Conservation (phyloP, 2,888 invertebrate genomes). For the Drosophila anomalata region DNA sequence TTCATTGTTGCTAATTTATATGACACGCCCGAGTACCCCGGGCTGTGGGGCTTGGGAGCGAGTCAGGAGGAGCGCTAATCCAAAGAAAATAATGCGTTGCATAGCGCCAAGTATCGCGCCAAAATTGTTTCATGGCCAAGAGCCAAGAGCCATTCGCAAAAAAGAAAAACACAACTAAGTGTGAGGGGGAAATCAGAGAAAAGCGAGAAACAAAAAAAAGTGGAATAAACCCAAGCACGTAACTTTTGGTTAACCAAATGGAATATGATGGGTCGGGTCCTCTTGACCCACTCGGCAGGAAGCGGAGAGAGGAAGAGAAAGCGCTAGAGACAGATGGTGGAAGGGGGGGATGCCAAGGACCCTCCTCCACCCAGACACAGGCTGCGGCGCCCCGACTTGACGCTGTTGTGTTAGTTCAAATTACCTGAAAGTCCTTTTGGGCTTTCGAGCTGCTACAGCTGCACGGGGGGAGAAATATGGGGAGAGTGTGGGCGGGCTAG, state of each 20-base stretch:
- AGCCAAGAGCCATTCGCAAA: conserved; percentile 41
- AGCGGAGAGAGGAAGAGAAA: neutral
- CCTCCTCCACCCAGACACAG: conserved; percentile 37
- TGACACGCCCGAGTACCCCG: conserved; percentile 48
- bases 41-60: neutral
- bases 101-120: conserved; percentile 48
- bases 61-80: conserved; percentile 60
- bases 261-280: conserved; percentile 48
- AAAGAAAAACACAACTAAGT: conserved; percentile 1
- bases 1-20: conserved; percentile 78
- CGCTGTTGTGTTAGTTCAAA: conserved; percentile 62
- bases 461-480: conserved; percentile 7
- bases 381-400: neutral
- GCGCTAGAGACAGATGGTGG: neutral
- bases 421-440: conserved; percentile 64
- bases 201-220: conserved; percentile 21
- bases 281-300: conserved; percentile 51
- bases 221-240: conserved; percentile 54
- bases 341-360: neutral
- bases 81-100: conserved; percentile 75
- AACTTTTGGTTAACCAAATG: conserved; percentile 71
- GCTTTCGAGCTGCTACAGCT: conserved; percentile 47
- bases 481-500: neutral
- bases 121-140: conserved; percentile 68
- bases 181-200: conserved; percentile 11